Base-by-base conservation (phyloP, 2,888 invertebrate genomes). In the Allolobophora icterica region DNA sequence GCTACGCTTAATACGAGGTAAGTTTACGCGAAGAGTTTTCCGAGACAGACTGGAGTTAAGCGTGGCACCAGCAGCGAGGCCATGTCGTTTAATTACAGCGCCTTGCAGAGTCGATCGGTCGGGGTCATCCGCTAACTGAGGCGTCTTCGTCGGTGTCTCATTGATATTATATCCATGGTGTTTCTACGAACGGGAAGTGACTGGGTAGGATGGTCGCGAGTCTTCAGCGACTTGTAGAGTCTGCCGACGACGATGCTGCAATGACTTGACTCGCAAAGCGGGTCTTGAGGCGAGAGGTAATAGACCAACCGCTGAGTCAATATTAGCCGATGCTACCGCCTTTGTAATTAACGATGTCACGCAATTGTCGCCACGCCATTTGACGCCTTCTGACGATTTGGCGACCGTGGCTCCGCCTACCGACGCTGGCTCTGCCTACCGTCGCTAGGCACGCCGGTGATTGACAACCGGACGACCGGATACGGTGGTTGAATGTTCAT, bases 301-400 rank as follows among this genome's bases (percentile, higher is more conserved):
- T 87, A 87, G 87, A 87, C 87, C 34, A 5, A 24, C 38, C 87
- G 87, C 38, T 35, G 38, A 87, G 87, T 87, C 87, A 87, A 87
- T 87, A 87, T 34, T 38, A 35, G 34, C 87, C 35, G 34, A 34
- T 5, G 38, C n/a, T 17, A 0, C 34, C 87, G 35, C 87, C 87
- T 38, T 24, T 35, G 35, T 87, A 87, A 87, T 87, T 87, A 87
- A 87, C 35, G 87, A 34, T 8, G 71, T 11, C 71, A n/a, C 71
- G 71, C 71, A 71, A 38, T 87, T 17, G 87, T 87, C 87, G 87
- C 87, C 35, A 35, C 34, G 87, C 35, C 35, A 87, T 38, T 71
- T 34, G 87, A 87, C 87, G 87, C 21, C 35, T 34, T 33, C 87
- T 35, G 87, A 24, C 87, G 87, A 87, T 87, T 24, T 35, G 38